Percentiles rank a stretch among this genome's conserved stretches.
Conservation (phyloP, 2,113 vertebrate genomes). For the Pachycephala philippinensis region DNA sequence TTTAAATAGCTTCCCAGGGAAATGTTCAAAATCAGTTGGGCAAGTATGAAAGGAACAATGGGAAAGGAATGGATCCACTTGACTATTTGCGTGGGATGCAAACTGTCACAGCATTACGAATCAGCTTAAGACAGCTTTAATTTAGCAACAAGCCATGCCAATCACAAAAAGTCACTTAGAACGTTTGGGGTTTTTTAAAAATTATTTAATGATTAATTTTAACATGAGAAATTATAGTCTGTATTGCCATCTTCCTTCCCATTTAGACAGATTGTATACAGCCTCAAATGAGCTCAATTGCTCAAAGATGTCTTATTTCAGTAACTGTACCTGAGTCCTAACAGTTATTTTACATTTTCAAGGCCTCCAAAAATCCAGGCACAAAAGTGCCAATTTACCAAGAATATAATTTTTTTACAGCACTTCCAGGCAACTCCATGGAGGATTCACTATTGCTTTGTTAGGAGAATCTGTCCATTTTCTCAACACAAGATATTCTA, state of each 20-base stretch:
- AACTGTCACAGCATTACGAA: background rate
- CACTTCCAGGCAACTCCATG: background rate
- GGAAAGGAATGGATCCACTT: background rate
- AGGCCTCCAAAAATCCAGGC: background rate
- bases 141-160: background rate
- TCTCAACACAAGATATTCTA: background rate
- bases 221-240: background rate
- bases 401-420: background rate
- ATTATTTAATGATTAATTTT: background rate
- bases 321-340: background rate
- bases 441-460: background rate
- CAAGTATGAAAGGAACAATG: fast-evolving
- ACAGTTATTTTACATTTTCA: background rate
- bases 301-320: background rate
- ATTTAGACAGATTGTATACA: background rate
- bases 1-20: background rate
- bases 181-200: fast-evolving
- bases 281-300: background rate
- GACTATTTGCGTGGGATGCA: background rate
- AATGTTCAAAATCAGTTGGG: background rate
- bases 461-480: background rate
- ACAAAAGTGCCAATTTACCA: background rate
- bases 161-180: background rate
- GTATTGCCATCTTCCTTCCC: background rate
- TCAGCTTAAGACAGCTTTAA: background rate